Evolutionary conservation across 2,888 invertebrate species (phyloP).

Genomic region (Tipula vernalis): DNA sequence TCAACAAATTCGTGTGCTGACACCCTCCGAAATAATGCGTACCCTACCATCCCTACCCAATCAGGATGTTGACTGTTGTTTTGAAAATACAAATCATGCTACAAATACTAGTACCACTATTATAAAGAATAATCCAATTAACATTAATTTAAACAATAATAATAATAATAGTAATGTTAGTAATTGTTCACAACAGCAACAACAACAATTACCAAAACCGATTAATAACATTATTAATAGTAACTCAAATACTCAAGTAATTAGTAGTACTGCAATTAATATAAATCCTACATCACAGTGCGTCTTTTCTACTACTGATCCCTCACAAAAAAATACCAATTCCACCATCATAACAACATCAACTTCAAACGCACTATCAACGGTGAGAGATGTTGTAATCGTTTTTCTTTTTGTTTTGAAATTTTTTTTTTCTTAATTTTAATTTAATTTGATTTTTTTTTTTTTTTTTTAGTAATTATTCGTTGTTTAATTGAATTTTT

Average conservation of each 20-base stretch:
- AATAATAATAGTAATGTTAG: conserved; percentile 11
- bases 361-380: conserved; percentile 14
- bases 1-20: conserved; percentile 78
- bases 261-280: conserved; percentile 5
- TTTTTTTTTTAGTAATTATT: conserved; percentile 23
- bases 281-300: conserved; percentile 9
- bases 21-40: conserved; percentile 83
- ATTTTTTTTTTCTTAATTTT: conserved; percentile 10
- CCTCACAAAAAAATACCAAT: conserved; percentile 9
- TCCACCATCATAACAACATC: conserved; percentile 11
- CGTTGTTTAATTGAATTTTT: conserved; percentile 20
- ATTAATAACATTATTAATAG: neutral
- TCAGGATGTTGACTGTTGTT: conserved; percentile 17
- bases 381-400: conserved; percentile 15
- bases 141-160: neutral
- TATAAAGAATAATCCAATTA: neutral
- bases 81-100: conserved; percentile 8
- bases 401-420: conserved; percentile 5
- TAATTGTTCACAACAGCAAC: conserved; percentile 8
- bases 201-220: neutral
- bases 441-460: conserved; percentile 24
- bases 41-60: conserved; percentile 62
- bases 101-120: neutral
- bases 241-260: neutral
- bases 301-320: conserved; percentile 7